Base-by-base conservation (phyloP, 2,888 invertebrate species). In the Myopa tessellatipennis region DNA sequence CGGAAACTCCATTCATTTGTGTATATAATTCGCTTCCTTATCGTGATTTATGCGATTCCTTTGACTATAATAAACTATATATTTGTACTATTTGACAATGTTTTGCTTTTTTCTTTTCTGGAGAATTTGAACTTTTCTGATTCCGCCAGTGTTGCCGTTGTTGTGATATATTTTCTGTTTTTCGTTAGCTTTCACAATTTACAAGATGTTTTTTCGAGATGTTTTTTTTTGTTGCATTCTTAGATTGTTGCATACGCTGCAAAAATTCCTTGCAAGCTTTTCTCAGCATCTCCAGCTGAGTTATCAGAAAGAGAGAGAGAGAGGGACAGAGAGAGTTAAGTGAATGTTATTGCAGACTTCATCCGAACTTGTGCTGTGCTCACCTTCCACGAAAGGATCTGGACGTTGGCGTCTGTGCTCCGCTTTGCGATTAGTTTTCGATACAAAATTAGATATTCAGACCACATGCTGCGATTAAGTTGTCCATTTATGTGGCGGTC, bases 391-490 rank as follows among this genome's bases (percentile, higher is more conserved):
- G 50, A 45, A 8, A 12, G 65, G 26, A 65, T 36, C 65, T 14
- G 14, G 65, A 65, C 34, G 36, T 14, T 65, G 36, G 36, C 12
- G 7, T 36, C 65, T 26, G 5, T 38, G 36, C 14, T 45, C 50
- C 55, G 76, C 81, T 85, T 82, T 85, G 81, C 85, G 87, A 85
- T 87, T 82, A 81, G 82, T 81, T 81, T 78, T 83, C 87, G 85
- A 87, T 87, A 84, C 81, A 75, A 84, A 85, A 87, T 87, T 87
- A 84, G 86, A 86, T 87, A 87, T 87, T 85, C 87, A 84, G 84
- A 85, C 87, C 87, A 83, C 87, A 87, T 86, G 87, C 87, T 87
- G 87, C 84, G 87, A 84, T 87, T 86, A 86, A 85, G 85, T 85
- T 85, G 86, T 85, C 83, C 84, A 80, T 81, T 81, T 80, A 80